A percentile compares a stretch with the other conserved stretches of the same genome.
These are phyloP conservation scores for Tortrix viridana DNA, from an alignment of 2,888 invertebrate species.

Conservation along the genomic window DNA sequence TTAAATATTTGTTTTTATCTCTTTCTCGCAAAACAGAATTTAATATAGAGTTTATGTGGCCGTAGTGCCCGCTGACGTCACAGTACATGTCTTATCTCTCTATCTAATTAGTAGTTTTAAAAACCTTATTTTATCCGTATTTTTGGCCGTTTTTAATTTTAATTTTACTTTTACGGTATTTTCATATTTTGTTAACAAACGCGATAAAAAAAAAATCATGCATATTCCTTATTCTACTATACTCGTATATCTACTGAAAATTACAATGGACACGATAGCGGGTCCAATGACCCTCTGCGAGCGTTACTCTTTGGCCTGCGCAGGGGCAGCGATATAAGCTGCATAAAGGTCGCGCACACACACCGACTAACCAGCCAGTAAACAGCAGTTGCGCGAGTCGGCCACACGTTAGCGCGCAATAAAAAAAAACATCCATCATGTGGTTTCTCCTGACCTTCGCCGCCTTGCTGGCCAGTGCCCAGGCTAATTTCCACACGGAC, in stretches of 20 bases:
- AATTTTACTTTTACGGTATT: too few relatives aligned
- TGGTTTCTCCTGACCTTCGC: constrained; percentile 61
- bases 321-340: constrained; percentile 68
- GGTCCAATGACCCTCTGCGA: constrained; percentile 23
- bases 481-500: constrained; percentile 76
- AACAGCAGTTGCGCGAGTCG: constrained; percentile 69
- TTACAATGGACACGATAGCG: constrained; percentile 14
- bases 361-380: constrained; percentile 65
- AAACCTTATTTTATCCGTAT: too few relatives aligned
- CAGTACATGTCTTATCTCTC: too few relatives aligned
- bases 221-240: too few relatives aligned
- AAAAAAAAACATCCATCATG: constrained; percentile 55
- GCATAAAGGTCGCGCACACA: constrained; percentile 66
- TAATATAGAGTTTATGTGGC: too few relatives aligned
- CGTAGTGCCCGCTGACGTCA: too few relatives aligned
- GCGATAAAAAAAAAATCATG: too few relatives aligned
- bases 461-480: constrained; percentile 65
- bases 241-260: background rate
- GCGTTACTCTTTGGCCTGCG: constrained; percentile 69
- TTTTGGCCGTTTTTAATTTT: too few relatives aligned
- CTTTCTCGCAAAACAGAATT: too few relatives aligned
- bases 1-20: too few relatives aligned
- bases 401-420: constrained; percentile 70
- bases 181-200: too few relatives aligned
- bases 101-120: too few relatives aligned